phyloP scores from a whole-genome alignment of 2,113 vertebrate genomes.

The Gymnocephalus cernua region DNA sequence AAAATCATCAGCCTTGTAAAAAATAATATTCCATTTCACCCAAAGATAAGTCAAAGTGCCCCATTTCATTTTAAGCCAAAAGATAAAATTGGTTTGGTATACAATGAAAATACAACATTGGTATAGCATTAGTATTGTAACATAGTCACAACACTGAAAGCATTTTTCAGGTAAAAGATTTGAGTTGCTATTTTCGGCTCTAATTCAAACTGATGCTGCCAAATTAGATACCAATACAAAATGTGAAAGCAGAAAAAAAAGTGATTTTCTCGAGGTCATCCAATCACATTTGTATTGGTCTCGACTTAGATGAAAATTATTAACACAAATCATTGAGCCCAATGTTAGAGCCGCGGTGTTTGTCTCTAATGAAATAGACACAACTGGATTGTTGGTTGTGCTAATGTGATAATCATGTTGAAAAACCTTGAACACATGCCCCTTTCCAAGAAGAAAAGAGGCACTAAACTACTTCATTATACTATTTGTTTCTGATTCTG shows the following conservation, averaged over 20 bases:
- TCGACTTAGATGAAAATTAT: neutral
- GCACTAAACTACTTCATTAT: neutral
- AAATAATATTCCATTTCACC: neutral
- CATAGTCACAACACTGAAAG: too few species aligned
- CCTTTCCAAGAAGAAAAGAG: neutral
- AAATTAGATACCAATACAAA: too few species aligned
- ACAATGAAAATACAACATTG: neutral
- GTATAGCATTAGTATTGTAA: too few species aligned
- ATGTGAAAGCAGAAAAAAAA: too few species aligned
- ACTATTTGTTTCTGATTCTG: neutral
- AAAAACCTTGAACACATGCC: neutral
- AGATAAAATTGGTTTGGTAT: neutral
- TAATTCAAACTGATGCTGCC: too few species aligned
- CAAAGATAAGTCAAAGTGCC: neutral
- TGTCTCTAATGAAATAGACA: too few species aligned
- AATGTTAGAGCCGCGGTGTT: neutral
- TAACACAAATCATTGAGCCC: neutral
- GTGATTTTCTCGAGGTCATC: too few species aligned
- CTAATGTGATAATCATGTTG: neutral
- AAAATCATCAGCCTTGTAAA: neutral
- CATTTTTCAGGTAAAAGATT: neutral
- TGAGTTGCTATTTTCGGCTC: too few species aligned
- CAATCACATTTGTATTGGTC: neutral
- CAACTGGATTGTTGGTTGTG: neutral
- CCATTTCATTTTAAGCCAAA: neutral